Base-by-base conservation (phyloP, 1,140 invertebrate species). In the Ectropis grisescens region DNA sequence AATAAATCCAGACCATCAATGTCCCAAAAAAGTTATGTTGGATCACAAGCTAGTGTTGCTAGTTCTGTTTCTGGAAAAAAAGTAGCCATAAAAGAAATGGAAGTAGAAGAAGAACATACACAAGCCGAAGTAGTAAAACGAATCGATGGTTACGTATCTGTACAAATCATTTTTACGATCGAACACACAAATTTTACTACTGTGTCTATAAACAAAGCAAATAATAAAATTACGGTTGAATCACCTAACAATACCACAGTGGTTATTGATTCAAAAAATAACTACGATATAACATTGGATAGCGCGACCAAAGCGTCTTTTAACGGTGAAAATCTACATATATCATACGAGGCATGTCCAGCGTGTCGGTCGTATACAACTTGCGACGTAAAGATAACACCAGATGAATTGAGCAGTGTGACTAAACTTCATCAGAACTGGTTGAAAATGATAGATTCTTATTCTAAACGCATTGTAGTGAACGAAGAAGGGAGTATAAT, bases 111-210 rank as follows among this genome's bases (percentile, higher is more conserved):
- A 27, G 42, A 51, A 24, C 38, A 44, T 26, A 38, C 28, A 11
- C 44, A 31, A 13, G 22, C 44, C 23, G 38, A 39, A 5, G 31
- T 33, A n/a, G n/a, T n/a, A n/a, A n/a, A n/a, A 37, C 33, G 56
- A 26, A 48, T 33, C 8, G 82, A 84, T 47, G 72, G 69, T 22
- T 85, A 84, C 51, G 56, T 85, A 30, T 83, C 78, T 28, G 52
- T 85, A 30, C 50, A 82, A 33, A 58, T 85, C 30, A 72, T 58
- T 41, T 82, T 68, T 50, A 75, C 70, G 13, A 53, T 82, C 29
- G 84, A 86, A 47, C 85, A 86, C 68, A 54, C 67, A 16, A 81
- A 84, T 53, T 86, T 85, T 48, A 75, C 85, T 6, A 81, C 72
- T 2, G 67, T 86, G 9, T 69, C 60, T 19, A 74, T 83, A 34